A percentile compares a stretch with the other conserved stretches of the same genome.
Evolutionary conservation across 2,888 invertebrate genomes (phyloP).

Genomic region (Chelonus formosanus): DNA sequence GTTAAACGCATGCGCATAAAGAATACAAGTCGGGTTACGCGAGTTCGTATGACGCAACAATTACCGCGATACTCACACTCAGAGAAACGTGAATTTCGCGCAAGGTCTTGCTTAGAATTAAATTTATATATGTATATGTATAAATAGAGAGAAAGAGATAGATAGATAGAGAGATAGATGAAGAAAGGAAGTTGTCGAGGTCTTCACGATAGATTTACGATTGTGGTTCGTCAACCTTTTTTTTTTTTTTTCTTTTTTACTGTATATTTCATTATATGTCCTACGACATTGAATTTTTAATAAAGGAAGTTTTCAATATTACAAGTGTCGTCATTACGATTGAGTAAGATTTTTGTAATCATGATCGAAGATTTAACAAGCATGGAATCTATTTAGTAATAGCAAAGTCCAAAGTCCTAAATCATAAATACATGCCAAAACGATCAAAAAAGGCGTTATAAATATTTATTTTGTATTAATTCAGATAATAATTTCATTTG

Average conservation of each 20-base stretch:
- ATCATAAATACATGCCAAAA: constrained; percentile 13
- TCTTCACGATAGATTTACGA: neutral
- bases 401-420: constrained; percentile 29
- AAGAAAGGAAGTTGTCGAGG: no score
- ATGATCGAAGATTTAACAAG: constrained; percentile 5
- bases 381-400: constrained; percentile 25
- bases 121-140: constrained; percentile 11
- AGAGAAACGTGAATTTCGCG: constrained; percentile 23
- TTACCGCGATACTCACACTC: constrained; percentile 16
- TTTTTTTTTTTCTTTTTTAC: no score
- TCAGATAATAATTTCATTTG: neutral
- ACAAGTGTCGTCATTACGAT: neutral
- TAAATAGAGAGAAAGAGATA: neutral
- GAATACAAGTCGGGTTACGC: constrained; percentile 32
- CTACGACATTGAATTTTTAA: constrained; percentile 18
- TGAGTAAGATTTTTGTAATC: constrained; percentile 16
- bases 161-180: neutral
- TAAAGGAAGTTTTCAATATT: neutral
- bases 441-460: neutral
- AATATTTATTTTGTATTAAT: neutral
- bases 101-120: constrained; percentile 28
- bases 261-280: neutral
- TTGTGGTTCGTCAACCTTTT: constrained; percentile 6
- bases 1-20: constrained; percentile 8
- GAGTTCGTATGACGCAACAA: constrained; percentile 44